Conservation (phyloP, 2,113 vertebrate species). For the Anolis sagrei region DNA sequence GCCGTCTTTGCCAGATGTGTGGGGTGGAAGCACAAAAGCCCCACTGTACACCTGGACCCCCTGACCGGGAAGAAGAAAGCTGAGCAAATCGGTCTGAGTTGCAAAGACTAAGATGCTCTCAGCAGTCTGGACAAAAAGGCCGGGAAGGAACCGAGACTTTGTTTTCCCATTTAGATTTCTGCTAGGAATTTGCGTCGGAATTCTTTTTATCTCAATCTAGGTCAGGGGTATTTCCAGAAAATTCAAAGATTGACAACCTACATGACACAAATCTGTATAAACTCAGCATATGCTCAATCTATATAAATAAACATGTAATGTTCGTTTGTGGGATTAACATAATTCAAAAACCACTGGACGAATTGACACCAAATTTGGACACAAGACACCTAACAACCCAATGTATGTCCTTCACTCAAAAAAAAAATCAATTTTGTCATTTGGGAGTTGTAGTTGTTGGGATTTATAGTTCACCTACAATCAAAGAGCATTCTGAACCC, state of each 20-base stretch:
- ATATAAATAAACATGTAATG: too few relatives aligned
- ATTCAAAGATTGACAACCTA: too few relatives aligned
- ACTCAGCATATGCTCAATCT: too few relatives aligned
- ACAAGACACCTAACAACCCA: too few relatives aligned
- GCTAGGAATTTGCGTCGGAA: background rate
- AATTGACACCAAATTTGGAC: too few relatives aligned
- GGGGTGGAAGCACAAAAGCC: conserved; percentile 18
- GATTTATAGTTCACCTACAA: too few relatives aligned
- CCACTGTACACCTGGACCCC: background rate
- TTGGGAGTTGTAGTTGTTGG: too few relatives aligned
- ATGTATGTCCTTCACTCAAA: too few relatives aligned
- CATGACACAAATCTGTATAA: background rate
- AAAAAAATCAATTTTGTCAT: too few relatives aligned
- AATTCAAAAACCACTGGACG: too few relatives aligned
- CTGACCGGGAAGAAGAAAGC: background rate
- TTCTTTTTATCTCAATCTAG: background rate
- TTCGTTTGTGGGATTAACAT: too few relatives aligned
- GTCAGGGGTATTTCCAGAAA: background rate
- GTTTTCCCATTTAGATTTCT: background rate
- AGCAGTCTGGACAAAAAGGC: background rate
- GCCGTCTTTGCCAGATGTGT: background rate
- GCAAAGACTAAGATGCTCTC: background rate
- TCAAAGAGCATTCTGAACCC: too few relatives aligned
- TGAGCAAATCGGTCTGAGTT: background rate
- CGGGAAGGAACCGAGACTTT: background rate